Conservation (phyloP, 2,797 vertebrate species). For the Xenops minutus region DNA sequence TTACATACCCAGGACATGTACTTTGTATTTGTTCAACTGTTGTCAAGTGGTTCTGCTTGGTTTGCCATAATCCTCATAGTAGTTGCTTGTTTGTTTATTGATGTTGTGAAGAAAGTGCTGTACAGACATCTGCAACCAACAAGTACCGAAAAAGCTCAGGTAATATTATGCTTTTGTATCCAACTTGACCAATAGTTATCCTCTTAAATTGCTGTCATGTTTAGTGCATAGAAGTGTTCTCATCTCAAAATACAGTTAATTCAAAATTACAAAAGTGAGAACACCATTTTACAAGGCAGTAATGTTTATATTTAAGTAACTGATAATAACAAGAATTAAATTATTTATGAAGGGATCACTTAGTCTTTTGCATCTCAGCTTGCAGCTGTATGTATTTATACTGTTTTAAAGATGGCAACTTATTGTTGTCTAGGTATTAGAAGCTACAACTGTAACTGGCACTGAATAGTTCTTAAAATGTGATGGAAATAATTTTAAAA, state of each 20-base stretch:
- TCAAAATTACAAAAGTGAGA: neutral
- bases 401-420: neutral
- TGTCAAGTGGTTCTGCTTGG: slow-evolving; percentile 96
- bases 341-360: neutral
- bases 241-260: neutral
- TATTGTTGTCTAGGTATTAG: neutral
- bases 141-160: slow-evolving; percentile 95
- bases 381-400: neutral
- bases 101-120: slow-evolving; percentile 93
- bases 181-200: neutral
- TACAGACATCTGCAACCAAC: slow-evolving; percentile 92
- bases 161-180: slow-evolving; percentile 68
- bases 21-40: slow-evolving; percentile 93
- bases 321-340: neutral
- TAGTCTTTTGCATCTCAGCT: neutral
- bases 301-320: neutral
- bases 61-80: slow-evolving; percentile 95
- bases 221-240: neutral
- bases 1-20: slow-evolving; percentile 97
- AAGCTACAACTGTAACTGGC: neutral
- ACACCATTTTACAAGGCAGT: neutral
- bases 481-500: neutral
- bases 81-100: slow-evolving; percentile 90
- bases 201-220: neutral
- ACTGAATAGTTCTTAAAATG: neutral